Base-by-base conservation (phyloP, 2,113 vertebrate genomes). In the Cricetomys ansorgei region DNA sequence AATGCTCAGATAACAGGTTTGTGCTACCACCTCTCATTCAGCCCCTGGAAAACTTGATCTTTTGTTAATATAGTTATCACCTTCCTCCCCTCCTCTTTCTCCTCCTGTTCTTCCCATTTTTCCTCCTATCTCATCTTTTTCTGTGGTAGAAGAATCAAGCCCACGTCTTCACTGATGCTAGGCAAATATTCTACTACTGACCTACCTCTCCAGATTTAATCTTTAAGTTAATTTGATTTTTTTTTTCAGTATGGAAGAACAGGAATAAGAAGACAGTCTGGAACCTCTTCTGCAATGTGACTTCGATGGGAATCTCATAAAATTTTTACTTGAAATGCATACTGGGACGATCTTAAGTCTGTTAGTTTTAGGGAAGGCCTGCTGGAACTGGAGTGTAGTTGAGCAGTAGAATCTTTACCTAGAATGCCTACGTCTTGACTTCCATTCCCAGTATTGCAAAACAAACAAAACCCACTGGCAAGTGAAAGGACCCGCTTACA, bases 21-120 rank as follows among this genome's bases (percentile, higher is more conserved):
- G 59, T 65, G 29, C 17, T 15, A 31, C 43, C 45, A 67, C 43
- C 11, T 2, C 31, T 50, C 29, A 9, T 55, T n/a, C 65, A 55
- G 13, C 70, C 5, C 0, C 27, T 37, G 1, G 7, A 48, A 91
- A 77, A 62, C 1, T 1, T 5, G 0, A 34, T 12, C 27, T 23
- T 5, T 34, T 25, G 25, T 27, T 16, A 19, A 43, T 59, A 34
- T 31, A 31, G 40, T 19, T 64, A 25, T 31, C 57, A 64, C 16
- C 16, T 81, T n/a, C 50, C 21, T 40, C 4, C 21, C 37, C 15
- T 40, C 69, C 16, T 72, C 37, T 19, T n/a, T 37, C 37, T 69
- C 79, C 53, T 83, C 55, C 37, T 80, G 0, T 29, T 48, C 13
- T 16, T 85, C 7, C 19, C 37, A 29, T 10, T 53, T 48, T n/a